These are phyloP conservation scores for Gibbula magus DNA, from an alignment of 2,888 invertebrate genomes.

Conservation along the genomic window DNA sequence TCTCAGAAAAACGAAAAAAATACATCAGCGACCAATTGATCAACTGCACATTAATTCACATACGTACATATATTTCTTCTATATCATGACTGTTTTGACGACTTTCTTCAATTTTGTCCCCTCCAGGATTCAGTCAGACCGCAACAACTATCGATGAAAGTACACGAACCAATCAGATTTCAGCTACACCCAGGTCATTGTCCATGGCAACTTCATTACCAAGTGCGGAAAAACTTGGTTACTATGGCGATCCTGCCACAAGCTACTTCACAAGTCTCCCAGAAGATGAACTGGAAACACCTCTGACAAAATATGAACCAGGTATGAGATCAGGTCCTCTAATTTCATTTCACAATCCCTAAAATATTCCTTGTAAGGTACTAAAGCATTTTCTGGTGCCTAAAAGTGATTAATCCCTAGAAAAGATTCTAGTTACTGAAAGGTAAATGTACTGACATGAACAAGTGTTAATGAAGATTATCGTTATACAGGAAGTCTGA, in stretches of 20 bases:
- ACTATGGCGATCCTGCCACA: slow-evolving; percentile 24
- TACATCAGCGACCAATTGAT: too few species aligned
- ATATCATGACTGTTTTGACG: neutral
- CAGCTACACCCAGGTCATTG: neutral
- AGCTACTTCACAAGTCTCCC: slow-evolving; percentile 29
- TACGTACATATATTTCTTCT: neutral
- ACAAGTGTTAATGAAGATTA: too few species aligned
- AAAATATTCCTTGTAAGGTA: neutral
- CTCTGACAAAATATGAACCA: neutral
- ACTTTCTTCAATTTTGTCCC: neutral
- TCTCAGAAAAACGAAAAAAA: too few species aligned
- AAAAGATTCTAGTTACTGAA: too few species aligned
- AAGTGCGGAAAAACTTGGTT: slow-evolving; percentile 32
- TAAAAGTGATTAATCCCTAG: too few species aligned
- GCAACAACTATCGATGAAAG: slow-evolving; percentile 11
- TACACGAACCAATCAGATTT: neutral
- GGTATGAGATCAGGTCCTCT: neutral
- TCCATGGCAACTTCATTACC: slow-evolving; percentile 17
- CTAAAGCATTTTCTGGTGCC: too few species aligned
- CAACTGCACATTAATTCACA: too few species aligned
- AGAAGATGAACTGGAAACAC: neutral
- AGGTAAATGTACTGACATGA: too few species aligned
- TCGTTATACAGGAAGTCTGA: too few species aligned
- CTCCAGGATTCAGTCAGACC: neutral
- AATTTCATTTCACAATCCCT: neutral